phyloP scores from a whole-genome alignment of 2,797 vertebrate genomes.

The Helostoma temminkii region DNA sequence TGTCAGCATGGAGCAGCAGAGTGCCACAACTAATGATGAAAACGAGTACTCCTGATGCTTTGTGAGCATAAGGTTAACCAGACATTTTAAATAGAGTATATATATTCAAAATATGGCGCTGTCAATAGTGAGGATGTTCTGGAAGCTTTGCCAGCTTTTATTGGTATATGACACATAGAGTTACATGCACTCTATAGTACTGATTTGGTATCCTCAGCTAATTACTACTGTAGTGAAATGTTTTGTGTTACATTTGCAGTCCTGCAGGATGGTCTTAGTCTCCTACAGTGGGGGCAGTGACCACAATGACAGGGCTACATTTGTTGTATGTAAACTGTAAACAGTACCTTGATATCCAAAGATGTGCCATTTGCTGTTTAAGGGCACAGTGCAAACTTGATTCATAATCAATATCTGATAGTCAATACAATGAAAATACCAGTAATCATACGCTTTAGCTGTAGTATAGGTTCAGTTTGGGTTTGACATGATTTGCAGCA shows the following conservation, averaged over 20 bases:
- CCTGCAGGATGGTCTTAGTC: conserved; percentile 20
- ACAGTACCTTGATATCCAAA: conserved; percentile 17
- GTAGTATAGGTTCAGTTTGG: conserved; percentile 7
- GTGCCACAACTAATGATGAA: conserved; percentile 51
- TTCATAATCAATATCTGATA: too few relatives aligned
- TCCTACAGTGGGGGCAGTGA: conserved; percentile 18
- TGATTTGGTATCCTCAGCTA: conserved; percentile 36
- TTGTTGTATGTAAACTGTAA: too few relatives aligned
- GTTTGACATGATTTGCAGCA: conserved; percentile 7
- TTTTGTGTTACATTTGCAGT: conserved; percentile 25
- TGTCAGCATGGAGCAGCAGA: conserved; percentile 40
- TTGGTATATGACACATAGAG: too few relatives aligned
- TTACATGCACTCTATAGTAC: too few relatives aligned
- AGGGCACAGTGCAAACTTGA: too few relatives aligned
- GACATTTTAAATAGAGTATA: conserved; percentile 20
- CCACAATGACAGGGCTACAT: too few relatives aligned
- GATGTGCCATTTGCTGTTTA: conserved; percentile 2
- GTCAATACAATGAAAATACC: too few relatives aligned
- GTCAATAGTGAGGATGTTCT: not conserved
- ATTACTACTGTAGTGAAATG: conserved; percentile 44
- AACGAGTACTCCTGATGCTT: conserved; percentile 24
- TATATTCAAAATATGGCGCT: conserved; percentile 3
- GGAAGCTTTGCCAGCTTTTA: not conserved
- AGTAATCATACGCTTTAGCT: not conserved
- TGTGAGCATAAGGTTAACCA: conserved; percentile 36